Percentiles rank a stretch among this genome's conserved stretches.
Conservation (phyloP, 1,140 invertebrate species). For the Euschistus heros region DNA sequence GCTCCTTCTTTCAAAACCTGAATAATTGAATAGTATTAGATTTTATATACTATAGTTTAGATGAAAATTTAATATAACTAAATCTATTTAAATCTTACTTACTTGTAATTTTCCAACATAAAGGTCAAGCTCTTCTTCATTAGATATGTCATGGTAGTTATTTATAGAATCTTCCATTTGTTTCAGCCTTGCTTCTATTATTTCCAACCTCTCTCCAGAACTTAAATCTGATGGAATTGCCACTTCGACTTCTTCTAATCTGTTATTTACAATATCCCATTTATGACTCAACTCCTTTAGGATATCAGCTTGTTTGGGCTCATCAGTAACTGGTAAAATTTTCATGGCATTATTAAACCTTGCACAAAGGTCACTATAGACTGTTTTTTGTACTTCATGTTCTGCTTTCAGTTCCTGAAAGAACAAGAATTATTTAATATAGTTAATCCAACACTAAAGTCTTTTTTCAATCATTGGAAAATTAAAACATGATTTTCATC, state of each 20-base stretch:
- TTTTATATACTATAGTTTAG: not conserved
- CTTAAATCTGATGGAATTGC: constrained; percentile 53
- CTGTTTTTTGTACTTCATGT: constrained; percentile 70
- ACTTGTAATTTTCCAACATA: constrained; percentile 64
- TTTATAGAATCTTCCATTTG: constrained; percentile 39
- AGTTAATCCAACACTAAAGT: constrained; percentile 2
- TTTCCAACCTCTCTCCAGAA: constrained; percentile 62
- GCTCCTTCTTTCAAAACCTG: constrained; percentile 39
- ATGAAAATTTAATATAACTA: not conserved
- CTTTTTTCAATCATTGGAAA: not conserved
- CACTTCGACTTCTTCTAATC: constrained; percentile 48
- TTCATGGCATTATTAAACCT: constrained; percentile 65
- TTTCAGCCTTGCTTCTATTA: constrained; percentile 47
- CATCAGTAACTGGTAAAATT: constrained; percentile 66
- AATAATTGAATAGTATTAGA: not conserved
- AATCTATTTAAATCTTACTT: not conserved
- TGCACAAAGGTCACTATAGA: constrained; percentile 55
- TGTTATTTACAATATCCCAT: not conserved
- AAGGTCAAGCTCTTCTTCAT: constrained; percentile 64
- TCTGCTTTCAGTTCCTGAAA: constrained; percentile 69
- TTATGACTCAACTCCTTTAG: not conserved
- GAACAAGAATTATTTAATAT: constrained; percentile 24
- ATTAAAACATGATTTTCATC: constrained; percentile 11
- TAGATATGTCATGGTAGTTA: constrained; percentile 39
- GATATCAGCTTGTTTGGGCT: constrained; percentile 32